Evolutionary conservation across 1,140 invertebrate genomes (phyloP).

Genomic region (Aphis craccivora): DNA sequence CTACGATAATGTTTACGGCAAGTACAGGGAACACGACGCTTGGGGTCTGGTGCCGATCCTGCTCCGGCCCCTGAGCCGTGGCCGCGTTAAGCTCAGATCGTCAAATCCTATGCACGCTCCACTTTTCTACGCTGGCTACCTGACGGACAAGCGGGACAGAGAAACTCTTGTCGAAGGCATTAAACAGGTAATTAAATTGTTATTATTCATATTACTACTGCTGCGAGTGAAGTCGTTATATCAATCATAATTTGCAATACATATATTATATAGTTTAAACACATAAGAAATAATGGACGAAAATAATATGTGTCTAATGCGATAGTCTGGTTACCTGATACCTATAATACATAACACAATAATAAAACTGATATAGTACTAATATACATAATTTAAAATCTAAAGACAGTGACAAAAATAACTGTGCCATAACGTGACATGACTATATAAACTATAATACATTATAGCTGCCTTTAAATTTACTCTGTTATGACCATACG

Average conservation of each 20-base stretch:
- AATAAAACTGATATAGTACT: too few species aligned
- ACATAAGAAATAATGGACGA: background rate
- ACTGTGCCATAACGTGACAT: too few species aligned
- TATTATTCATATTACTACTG: background rate
- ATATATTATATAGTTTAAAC: background rate
- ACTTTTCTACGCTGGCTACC: slow-evolving; percentile 70
- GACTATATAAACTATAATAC: too few species aligned
- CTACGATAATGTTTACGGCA: slow-evolving; percentile 60
- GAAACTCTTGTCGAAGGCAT: slow-evolving; percentile 68
- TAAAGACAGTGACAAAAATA: too few species aligned
- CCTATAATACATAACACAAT: too few species aligned
- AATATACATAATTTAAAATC: too few species aligned
- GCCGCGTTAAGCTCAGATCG: slow-evolving; percentile 66
- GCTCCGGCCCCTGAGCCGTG: slow-evolving; percentile 67
- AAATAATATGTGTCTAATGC: background rate
- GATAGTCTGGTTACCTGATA: background rate
- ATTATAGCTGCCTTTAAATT: too few species aligned
- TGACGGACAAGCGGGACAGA: slow-evolving; percentile 62
- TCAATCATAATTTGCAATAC: background rate
- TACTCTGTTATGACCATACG: too few species aligned
- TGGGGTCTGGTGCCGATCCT: slow-evolving; percentile 66
- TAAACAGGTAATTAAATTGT: slow-evolving; percentile 64
- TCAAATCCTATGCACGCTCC: slow-evolving; percentile 71
- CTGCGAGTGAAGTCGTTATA: background rate
- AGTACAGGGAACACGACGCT: slow-evolving; percentile 63